These are phyloP conservation scores for Hylaea fasciaria DNA, from an alignment of 2,888 invertebrate genomes.

Conservation along the genomic window DNA sequence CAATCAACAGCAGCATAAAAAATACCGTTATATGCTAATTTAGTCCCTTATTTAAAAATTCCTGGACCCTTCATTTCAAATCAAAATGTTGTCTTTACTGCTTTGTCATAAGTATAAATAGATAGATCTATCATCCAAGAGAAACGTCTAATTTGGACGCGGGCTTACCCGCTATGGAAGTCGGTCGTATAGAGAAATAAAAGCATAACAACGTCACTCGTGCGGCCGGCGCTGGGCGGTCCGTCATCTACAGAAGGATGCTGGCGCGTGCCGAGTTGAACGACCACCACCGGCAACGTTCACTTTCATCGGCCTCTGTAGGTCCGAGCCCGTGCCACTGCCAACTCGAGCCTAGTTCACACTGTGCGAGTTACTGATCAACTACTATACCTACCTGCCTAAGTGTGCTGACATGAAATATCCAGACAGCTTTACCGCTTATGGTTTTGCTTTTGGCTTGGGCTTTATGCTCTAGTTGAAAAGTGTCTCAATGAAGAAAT, in stretches of 20 bases:
- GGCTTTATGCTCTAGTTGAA: too few relatives aligned
- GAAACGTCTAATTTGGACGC: slow-evolving; percentile 12
- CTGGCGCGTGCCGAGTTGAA: slow-evolving; percentile 84
- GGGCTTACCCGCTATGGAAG: slow-evolving; percentile 5
- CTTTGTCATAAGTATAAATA: too few relatives aligned
- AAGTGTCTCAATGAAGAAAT: too few relatives aligned
- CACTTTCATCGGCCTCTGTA: slow-evolving; percentile 76
- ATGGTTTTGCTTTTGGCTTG: too few relatives aligned
- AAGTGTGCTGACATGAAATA: too few relatives aligned
- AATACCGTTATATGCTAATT: too few relatives aligned
- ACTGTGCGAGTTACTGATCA: slow-evolving; percentile 17
- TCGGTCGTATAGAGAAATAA: slow-evolving; percentile 48
- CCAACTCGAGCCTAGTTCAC: slow-evolving; percentile 29
- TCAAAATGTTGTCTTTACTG: too few relatives aligned
- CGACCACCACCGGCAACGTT: slow-evolving; percentile 77
- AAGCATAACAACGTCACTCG: slow-evolving; percentile 61
- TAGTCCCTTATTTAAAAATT: too few relatives aligned
- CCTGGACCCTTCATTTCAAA: too few relatives aligned
- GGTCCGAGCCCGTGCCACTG: slow-evolving; percentile 49
- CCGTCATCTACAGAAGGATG: slow-evolving; percentile 53
- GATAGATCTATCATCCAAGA: not conserved
- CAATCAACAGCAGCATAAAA: too few relatives aligned
- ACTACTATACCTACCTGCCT: too few relatives aligned
- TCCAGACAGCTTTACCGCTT: too few relatives aligned
- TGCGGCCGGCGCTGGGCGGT: slow-evolving; percentile 34